phyloP scores from a whole-genome alignment of 2,113 vertebrate genomes.

The Aviceda subcristata region DNA sequence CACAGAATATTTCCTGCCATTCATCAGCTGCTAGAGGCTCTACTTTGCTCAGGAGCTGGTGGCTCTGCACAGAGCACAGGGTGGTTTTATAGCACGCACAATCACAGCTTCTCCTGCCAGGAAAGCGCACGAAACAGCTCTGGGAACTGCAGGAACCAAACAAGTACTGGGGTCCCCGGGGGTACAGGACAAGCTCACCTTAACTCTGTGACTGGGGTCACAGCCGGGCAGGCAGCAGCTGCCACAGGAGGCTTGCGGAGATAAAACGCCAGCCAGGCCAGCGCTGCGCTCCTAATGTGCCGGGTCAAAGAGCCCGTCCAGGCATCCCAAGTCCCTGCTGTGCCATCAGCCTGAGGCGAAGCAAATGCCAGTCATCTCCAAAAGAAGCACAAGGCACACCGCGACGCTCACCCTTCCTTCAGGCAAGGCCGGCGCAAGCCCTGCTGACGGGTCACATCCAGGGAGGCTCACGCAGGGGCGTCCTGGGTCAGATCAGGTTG shows the following conservation, averaged over 20 bases:
- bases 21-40: not conserved
- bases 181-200: slow-evolving; percentile 16
- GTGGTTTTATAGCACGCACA: not conserved
- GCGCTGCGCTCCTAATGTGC: accelerated
- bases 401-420: not conserved
- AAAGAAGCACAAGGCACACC: not conserved
- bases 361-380: not conserved
- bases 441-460: not conserved
- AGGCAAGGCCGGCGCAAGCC: not conserved
- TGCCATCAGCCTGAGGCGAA: not conserved
- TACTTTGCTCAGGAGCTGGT: not conserved
- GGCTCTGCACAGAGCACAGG: not conserved
- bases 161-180: not conserved
- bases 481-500: slow-evolving; percentile 83
- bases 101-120: not conserved
- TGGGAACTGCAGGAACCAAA: not conserved
- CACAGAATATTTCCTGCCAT: not conserved
- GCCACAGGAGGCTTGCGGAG: not conserved
- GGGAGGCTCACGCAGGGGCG: not conserved
- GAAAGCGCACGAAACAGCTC: accelerated
- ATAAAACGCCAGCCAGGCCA: not conserved
- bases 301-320: not conserved
- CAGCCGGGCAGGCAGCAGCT: not conserved
- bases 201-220: not conserved
- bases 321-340: not conserved